Evolutionary conservation across 35 echinoderm and acorn worm genomes (phyloP), one percentile per base, ranked within the genome.

Genomic region (Lytechinus variegatus): DNA sequence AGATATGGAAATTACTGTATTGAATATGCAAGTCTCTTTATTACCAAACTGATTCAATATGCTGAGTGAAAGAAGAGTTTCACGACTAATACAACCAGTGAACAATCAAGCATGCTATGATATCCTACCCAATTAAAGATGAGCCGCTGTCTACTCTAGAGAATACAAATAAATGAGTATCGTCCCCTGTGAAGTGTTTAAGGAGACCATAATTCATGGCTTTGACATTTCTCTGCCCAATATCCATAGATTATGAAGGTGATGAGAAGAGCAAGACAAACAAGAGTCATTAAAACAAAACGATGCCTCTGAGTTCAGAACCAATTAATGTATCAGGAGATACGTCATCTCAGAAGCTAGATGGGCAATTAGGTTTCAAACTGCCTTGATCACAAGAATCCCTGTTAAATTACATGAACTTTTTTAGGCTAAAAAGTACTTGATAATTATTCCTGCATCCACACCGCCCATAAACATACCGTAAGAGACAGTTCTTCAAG

Each of bases 241-340:
- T n/a, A 79, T 79, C 66, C 66, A 79, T n/a, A 24, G 66, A n/a
- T 79, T 79, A 79, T 79, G 66, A 79, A n/a, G 66, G 66, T 79
- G 66, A 79, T 79, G 66, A 79, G 66, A 79, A 79, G 66, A 79
- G 66, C 19, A 79, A 79, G 66, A 16, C 66, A 79, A 79, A 79
- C 66, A 58, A 58, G 13, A 58, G 13, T 58, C 56, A 79, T 79
- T 79, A 79, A 79, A 60, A 24, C 66, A 19, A 19, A 79, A 79
- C n/a, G 66, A 79, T 79, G 19, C 66, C 66, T 79, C 66, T n/a
- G 19, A 79, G 66, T 24, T n/a, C n/a, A 24, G 66, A 79, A n/a
- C 66, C 66, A n/a, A 24, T 14, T 79, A 79, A 79, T 21, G 66
- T 24, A n/a, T 6, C 7, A 24, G n/a, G 66, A 71, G 61, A 3